phyloP scores from a whole-genome alignment of 2,888 invertebrate genomes.

The Ethmia dodecea region DNA sequence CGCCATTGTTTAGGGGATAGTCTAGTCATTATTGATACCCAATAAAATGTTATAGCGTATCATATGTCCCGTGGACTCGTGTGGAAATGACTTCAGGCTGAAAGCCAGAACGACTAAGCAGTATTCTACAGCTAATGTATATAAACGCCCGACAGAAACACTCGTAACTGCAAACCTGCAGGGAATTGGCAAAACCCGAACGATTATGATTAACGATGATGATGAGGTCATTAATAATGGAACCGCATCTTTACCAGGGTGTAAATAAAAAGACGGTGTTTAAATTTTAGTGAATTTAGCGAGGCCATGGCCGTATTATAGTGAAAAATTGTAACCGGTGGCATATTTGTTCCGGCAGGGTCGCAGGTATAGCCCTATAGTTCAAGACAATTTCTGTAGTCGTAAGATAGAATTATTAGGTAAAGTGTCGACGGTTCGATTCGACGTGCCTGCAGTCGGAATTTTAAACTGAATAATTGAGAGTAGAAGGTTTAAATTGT shows the following conservation, averaged over 20 bases:
- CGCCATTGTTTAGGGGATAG: constrained; percentile 37
- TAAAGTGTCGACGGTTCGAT: constrained; percentile 19
- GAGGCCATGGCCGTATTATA: constrained; percentile 41
- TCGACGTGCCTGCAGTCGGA: constrained; percentile 10
- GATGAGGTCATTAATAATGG: no score
- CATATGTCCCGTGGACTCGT: constrained; percentile 22
- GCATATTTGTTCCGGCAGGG: constrained; percentile 30
- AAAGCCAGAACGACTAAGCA: constrained; percentile 41
- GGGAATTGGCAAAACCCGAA: no score
- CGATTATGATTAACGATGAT: no score
- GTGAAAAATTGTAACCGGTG: constrained; percentile 51
- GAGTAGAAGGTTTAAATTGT: no score
- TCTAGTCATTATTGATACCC: constrained; percentile 69
- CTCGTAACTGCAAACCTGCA: no score
- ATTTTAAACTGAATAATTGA: constrained; percentile 25
- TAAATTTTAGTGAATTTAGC: constrained; percentile 54
- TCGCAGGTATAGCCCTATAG: constrained; percentile 28
- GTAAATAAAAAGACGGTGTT: constrained; percentile 24
- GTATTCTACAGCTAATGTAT: constrained; percentile 57
- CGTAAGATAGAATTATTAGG: constrained; percentile 50
- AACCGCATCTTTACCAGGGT: no score
- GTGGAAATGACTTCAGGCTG: constrained; percentile 28
- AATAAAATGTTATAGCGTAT: constrained; percentile 28
- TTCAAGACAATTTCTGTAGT: constrained; percentile 29
- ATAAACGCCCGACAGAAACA: constrained; percentile 31